Base-by-base conservation (phyloP, 2,797 vertebrate genomes). In the Chaenodraco wilsoni region DNA sequence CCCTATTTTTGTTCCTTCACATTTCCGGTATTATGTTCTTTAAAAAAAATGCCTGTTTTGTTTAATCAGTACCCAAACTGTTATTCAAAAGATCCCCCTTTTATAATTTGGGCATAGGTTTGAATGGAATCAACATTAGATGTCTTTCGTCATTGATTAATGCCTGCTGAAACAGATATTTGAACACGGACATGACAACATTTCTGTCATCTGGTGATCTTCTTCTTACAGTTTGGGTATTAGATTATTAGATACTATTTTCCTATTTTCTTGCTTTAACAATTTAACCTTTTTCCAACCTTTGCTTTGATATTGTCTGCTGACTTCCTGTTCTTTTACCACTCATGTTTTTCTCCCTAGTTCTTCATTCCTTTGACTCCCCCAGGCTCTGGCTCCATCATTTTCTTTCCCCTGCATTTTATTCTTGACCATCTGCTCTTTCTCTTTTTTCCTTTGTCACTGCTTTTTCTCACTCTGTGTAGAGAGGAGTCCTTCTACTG, bases 401-500 rank as follows among this genome's bases (percentile, higher is more conserved):
- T 88, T 80, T 88, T 66, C 72, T 76, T 83, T 79, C 79, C 27
- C 87, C 65, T 87, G 57, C 84, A 60, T 89, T 88, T 87, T 81
- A 58, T 81, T 84, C 88, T 80, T 91, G 84, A 89, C 83, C 87
- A 87, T 83, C 81, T 88, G 76, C 86, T 87, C 48, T 86, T 84
- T 84, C 55, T 76, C 14, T 88, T 82, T 84, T 63, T 68, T 60
- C 88, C 75, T 86, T 87, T 86, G 91, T 90, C 27, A 69, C 85
- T 65, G 72, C 91, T 81, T 92, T 88, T 73, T 81, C 74, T 86
- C 70, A 58, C 74, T 82, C 77, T 87, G 83, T 91, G 87, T 95
- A 96, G 95, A 96, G 95, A 96, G 93, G 95, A 95, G 91, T 95
- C 95, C 94, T 97, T 96, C 95, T 96, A 94, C 96, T 96, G 94